Evolutionary conservation across 2,888 invertebrate species (phyloP).

Genomic region (Nomada ruficornis): DNA sequence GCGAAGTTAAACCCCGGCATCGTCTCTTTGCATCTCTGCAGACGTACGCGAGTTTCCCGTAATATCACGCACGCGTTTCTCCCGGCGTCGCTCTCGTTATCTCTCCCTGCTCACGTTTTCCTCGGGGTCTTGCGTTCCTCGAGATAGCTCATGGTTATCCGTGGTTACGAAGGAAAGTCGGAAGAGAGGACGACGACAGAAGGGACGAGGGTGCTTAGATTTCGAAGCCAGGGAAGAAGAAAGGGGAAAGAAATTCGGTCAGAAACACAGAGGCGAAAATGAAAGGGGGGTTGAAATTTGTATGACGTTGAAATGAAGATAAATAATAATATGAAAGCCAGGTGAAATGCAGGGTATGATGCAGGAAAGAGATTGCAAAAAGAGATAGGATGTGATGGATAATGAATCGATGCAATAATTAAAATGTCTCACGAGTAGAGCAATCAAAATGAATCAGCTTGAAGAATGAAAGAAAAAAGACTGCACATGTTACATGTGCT

Average conservation of each 20-base stretch:
- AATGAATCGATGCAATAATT: too few species aligned
- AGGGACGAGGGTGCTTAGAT: background rate
- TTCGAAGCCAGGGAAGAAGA: background rate
- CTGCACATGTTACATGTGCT: too few species aligned
- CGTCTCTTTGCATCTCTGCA: slow-evolving; percentile 43
- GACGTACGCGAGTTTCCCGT: slow-evolving; percentile 45
- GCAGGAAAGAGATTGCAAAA: too few species aligned
- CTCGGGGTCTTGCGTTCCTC: background rate
- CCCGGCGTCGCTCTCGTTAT: slow-evolving; percentile 39
- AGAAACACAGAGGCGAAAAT: background rate
- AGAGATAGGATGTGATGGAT: too few species aligned
- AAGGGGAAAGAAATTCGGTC: background rate
- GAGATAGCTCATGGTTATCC: background rate
- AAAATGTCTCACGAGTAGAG: too few species aligned
- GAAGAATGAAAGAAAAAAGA: background rate
- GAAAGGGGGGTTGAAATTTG: background rate
- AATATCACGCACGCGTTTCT: slow-evolving; percentile 42
- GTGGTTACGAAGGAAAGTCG: too few species aligned
- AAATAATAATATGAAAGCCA: background rate
- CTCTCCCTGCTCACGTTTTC: slow-evolving; percentile 5
- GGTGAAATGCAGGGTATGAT: too few species aligned
- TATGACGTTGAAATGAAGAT: background rate
- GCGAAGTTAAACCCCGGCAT: slow-evolving; percentile 50
- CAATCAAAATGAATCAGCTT: background rate
- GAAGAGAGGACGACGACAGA: background rate